These are phyloP conservation scores for Pristionchus arcanus DNA, from an alignment of 2,888 invertebrate genomes.

Conservation along the genomic window DNA sequence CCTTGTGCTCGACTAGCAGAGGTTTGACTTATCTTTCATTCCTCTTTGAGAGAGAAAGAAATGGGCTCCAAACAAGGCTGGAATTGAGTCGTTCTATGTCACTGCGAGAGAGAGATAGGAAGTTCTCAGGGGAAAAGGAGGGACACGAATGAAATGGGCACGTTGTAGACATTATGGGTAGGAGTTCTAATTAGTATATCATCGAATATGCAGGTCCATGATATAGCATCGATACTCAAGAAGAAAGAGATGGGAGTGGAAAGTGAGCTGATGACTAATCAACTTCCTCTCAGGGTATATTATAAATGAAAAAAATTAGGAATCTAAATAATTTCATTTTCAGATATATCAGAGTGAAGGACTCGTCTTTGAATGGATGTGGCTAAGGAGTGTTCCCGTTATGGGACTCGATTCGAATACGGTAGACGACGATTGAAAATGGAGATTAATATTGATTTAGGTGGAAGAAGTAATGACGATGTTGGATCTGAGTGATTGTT, in stretches of 20 bases:
- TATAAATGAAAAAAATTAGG: not conserved
- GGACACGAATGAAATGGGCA: slow-evolving; percentile 16
- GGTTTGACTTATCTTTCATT: slow-evolving; percentile 37
- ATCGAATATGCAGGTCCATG: slow-evolving; percentile 22
- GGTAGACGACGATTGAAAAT: not conserved
- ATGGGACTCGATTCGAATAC: slow-evolving; percentile 38
- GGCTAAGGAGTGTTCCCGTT: slow-evolving; percentile 32
- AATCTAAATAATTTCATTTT: not conserved
- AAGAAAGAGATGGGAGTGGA: slow-evolving; percentile 34
- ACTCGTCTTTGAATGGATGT: slow-evolving; percentile 45
- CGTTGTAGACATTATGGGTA: not conserved
- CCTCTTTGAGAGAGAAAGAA: not conserved
- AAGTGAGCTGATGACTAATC: not conserved
- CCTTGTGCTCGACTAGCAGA: slow-evolving; percentile 35
- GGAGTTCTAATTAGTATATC: not conserved
- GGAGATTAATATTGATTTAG: not conserved
- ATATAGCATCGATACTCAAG: slow-evolving; percentile 35
- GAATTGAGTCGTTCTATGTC: slow-evolving; percentile 38
- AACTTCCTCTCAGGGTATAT: not conserved
- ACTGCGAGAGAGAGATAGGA: slow-evolving; percentile 1
- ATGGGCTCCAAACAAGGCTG: slow-evolving; percentile 17
- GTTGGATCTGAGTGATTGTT: slow-evolving; percentile 36
- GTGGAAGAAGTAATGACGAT: slow-evolving; percentile 46
- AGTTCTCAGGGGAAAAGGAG: slow-evolving; percentile 13
- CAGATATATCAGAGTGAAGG: slow-evolving; percentile 31